These are phyloP conservation scores for Odocoileus hemionus DNA, from an alignment of 2,113 vertebrate species.

Conservation along the genomic window DNA sequence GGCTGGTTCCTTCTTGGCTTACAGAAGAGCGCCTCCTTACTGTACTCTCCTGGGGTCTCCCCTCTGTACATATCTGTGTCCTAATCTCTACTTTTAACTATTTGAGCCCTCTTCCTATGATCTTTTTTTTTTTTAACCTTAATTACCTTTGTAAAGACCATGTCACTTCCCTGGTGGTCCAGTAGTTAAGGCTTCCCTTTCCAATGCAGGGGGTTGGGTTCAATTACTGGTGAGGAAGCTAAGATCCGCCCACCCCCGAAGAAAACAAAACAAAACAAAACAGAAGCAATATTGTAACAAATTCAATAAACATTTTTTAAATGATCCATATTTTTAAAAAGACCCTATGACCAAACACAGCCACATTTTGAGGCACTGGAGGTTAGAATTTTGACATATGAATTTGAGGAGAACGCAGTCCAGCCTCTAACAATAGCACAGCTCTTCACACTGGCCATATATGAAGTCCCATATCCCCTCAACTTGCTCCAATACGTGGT, in stretches of 20 bases:
- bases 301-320: not conserved
- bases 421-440: rapidly evolving
- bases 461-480: rapidly evolving
- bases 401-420: not conserved
- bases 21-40: not conserved
- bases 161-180: not conserved
- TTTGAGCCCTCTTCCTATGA: not conserved
- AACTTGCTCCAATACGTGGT: not conserved
- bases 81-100: not conserved
- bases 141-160: not conserved
- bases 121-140: not conserved
- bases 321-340: not conserved
- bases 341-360: not conserved
- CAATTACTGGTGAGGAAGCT: not conserved
- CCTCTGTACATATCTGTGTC: not conserved
- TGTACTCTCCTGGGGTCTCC: not conserved
- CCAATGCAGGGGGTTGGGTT: not conserved
- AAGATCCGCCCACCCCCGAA: not conserved
- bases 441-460: rapidly evolving
- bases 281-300: not conserved
- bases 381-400: not conserved
- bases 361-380: not conserved
- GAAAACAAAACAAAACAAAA: not conserved
- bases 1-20: not conserved
- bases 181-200: not conserved